A percentile compares a stretch with the other conserved stretches of the same genome.
Conservation (phyloP, 2,113 vertebrate species). For the Meriones unguiculatus region DNA sequence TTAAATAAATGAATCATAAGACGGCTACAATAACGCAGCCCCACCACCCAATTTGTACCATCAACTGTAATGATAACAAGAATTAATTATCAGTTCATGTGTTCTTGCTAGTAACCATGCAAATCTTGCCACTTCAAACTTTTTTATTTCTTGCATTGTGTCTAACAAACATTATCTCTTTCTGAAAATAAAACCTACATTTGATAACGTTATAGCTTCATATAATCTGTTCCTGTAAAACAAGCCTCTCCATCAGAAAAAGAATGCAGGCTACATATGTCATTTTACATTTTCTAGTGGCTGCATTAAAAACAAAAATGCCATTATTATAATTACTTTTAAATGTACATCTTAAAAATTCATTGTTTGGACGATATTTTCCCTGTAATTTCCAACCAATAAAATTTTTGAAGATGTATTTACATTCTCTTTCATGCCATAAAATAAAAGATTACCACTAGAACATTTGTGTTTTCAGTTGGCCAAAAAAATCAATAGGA, state of each 20-base stretch:
- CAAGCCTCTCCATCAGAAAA: neutral
- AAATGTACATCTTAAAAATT: neutral
- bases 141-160: neutral
- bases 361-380: neutral
- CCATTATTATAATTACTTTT: neutral
- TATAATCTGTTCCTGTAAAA: neutral
- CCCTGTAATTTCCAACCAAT: neutral
- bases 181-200: neutral
- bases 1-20: neutral
- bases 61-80: neutral
- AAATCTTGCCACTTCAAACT: neutral
- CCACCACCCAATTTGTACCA: too few relatives aligned
- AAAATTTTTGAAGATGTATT: neutral
- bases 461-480: neutral
- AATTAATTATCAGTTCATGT: neutral
- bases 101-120: neutral
- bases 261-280: neutral
- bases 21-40: neutral
- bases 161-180: neutral
- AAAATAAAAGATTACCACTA: neutral
- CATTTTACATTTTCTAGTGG: constrained; percentile 9
- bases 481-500: too few relatives aligned
- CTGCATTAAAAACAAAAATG: neutral
- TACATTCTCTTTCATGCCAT: neutral
- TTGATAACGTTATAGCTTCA: neutral